Base-by-base conservation (phyloP, 2,113 vertebrate species). In the Scomber scombrus region DNA sequence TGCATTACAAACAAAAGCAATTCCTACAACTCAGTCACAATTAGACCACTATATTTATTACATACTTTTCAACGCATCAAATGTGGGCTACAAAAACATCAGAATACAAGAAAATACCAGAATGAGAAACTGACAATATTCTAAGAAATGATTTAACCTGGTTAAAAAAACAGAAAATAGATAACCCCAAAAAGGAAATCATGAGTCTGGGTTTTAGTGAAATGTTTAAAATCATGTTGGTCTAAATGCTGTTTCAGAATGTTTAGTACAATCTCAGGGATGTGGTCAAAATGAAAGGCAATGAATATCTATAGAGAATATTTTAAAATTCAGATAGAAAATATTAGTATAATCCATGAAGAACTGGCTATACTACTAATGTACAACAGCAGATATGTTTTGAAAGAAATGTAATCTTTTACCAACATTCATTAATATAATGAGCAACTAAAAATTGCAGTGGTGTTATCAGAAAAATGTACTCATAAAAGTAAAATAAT, bases 1-100 rank as follows among this genome's bases (percentile, higher is more conserved):
- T 88, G 85, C 57, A 88, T 90, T 93, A 84, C 71, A 82, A 88
- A 90, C 80, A 87, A 81, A 91, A 69, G 64, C 81, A 78, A 91
- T 86, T 78, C 83, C 81, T 78, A 69, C 76, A 58, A 78, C 57
- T 78, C 75, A 63, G 71, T 77, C 70, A 58, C 64, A 67, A 89
- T 84, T 78, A 82, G 49, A 71, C 61, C 51, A 72, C 50, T 49
- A 55, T 16, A 57, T 54, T 72, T 69, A 74, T 85, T 82, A 70
- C 88, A 21, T 43, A 58, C 34, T 62, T 74, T 71, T 72, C 21
- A 81, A 89, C 52, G 73, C 50, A 64, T 70, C 16, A 67, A 56
- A 60, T 69, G 66, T 26, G 56, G 61, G 15, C 18, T 14, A 49
- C 16, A 61, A 60, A 65, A 64, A 75, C 13, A 50, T 57, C 2